Evolutionary conservation across 2,888 invertebrate species (phyloP), one percentile per base, ranked within the genome.

Genomic region (Marronus borbonicus): DNA sequence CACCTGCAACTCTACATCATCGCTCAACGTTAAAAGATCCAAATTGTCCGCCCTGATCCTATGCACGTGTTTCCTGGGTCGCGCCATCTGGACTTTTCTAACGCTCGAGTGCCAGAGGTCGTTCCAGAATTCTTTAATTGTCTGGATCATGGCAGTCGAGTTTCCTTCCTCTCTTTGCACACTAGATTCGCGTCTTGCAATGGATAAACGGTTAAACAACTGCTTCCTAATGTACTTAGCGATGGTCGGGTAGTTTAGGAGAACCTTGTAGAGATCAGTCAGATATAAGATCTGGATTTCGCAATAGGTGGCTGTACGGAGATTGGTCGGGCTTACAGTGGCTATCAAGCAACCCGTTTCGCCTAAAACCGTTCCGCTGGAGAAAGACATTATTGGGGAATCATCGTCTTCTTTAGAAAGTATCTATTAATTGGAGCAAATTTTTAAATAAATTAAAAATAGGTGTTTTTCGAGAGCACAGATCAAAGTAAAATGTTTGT

Each of bases 361-460:
- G 7, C 90, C 90, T 80, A 90, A 88, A 82, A 90, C 89, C 1
- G 90, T 90, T 3, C 90, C 90, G 81, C 89, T 89, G 20, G 87
- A 86, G 81, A 90, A 90, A 4, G 90, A 90, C 81, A 90, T 89
- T 88, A 90, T 90, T 14, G 90, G 90, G 76, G 90, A 90, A 84
- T 90, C 89, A 80, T 90, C 90, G 78, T 90, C 90, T 88, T 90
- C 90, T 80, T 90, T 90, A 0, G 90, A 90, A 66, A 90, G 84
- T 65, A 90, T 85, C 79, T 79, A n/a, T 3, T 66, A 44, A 65
- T 14, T 17, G 10, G 39, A n/a, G 20, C 12, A 44, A 49, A 50
- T 17, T 31, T 66, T 14, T 39, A 3, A 14, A 70, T 17, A 52
- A 20, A 44, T 44, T 8, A 8, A 12, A 44, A 44, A 8, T 36